Evolutionary conservation across 2,797 vertebrate genomes (phyloP).

Genomic region (Phalloptychus januarius): DNA sequence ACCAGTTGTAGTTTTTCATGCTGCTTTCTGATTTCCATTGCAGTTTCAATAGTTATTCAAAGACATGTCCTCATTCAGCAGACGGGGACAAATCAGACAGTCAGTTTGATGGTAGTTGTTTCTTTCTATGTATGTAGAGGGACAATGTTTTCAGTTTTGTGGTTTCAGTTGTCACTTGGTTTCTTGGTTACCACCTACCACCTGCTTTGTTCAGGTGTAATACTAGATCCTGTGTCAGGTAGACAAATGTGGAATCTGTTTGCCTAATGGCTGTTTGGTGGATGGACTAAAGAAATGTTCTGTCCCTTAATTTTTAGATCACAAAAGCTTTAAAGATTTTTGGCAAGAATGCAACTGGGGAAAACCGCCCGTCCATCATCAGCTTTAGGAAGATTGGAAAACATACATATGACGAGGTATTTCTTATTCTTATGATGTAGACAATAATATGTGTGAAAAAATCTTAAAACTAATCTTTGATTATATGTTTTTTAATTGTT

Average conservation of each 20-base stretch:
- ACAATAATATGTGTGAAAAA: not conserved
- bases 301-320: conserved; percentile 16
- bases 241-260: conserved; percentile 54
- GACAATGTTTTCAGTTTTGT: conserved; percentile 22
- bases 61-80: conserved; percentile 67
- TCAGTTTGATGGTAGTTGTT: not conserved
- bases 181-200: conserved; percentile 63
- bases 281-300: conserved; percentile 28
- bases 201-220: conserved; percentile 65
- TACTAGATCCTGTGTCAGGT: conserved; percentile 70
- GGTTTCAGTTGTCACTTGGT: conserved; percentile 62
- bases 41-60: conserved; percentile 76
- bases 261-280: conserved; percentile 36
- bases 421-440: conserved; percentile 8
- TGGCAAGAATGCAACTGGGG: conserved; percentile 60
- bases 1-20: not conserved
- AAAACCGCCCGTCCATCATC: conserved; percentile 75
- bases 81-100: conserved; percentile 50
- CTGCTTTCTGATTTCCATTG: conserved; percentile 26
- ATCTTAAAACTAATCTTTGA: not conserved
- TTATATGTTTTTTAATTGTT: conserved; percentile 7
- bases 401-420: conserved; percentile 76
- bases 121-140: not conserved
- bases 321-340: conserved; percentile 9
- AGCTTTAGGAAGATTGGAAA: conserved; percentile 81